phyloP scores from a whole-genome alignment of 2,888 invertebrate genomes.

The Ditula angustiorana region DNA sequence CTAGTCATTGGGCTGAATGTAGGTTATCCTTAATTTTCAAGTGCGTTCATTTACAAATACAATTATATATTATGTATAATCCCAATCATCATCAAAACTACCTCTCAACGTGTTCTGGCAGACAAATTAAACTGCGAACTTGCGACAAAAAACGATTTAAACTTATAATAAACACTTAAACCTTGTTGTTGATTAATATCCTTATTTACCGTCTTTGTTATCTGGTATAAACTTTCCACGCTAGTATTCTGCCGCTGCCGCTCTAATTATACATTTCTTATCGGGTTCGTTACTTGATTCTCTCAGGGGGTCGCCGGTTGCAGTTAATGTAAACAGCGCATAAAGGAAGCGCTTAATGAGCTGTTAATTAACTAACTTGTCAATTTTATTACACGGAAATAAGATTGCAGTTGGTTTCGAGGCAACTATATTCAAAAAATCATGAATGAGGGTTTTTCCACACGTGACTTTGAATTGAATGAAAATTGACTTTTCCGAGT shows the following conservation, averaged over 20 bases:
- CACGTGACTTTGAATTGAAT: too few species aligned
- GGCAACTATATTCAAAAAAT: too few species aligned
- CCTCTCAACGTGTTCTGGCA: background rate
- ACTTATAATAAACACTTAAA: conserved; percentile 19
- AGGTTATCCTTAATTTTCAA: too few species aligned
- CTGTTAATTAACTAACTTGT: background rate
- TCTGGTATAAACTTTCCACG: conserved; percentile 60
- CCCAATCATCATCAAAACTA: too few species aligned
- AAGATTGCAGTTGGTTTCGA: background rate
- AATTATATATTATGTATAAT: too few species aligned
- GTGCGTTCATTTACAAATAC: too few species aligned
- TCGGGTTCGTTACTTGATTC: conserved; percentile 37
- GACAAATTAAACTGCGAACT: conserved; percentile 7
- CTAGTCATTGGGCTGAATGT: too few species aligned
- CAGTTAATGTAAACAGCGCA: background rate
- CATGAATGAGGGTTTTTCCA: too few species aligned
- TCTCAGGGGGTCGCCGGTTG: conserved; percentile 29
- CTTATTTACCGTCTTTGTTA: conserved; percentile 53
- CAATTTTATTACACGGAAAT: background rate
- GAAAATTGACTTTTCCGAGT: too few species aligned
- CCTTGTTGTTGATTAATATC: conserved; percentile 50
- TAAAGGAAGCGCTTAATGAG: conserved; percentile 11
- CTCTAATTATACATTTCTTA: conserved; percentile 41
- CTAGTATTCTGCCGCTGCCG: conserved; percentile 39
- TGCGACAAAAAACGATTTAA: conserved; percentile 24